Base-by-base conservation (phyloP, 1,140 invertebrate species). In the Dermatophagoides farinae region DNA sequence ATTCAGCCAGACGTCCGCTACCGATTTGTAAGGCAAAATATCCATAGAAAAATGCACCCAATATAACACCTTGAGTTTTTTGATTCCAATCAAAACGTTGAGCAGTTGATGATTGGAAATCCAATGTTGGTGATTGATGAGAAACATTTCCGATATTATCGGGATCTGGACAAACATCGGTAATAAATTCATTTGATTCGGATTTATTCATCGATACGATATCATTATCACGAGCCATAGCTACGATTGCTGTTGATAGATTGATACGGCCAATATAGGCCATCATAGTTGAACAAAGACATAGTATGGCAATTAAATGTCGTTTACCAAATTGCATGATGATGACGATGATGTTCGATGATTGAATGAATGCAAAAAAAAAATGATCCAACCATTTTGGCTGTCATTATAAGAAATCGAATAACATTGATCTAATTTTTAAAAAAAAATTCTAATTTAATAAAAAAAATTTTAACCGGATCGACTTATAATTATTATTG, bases 21-120 rank as follows among this genome's bases (percentile, higher is more conserved):
- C 88, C 86, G 51, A 91, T 74, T 72, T 90, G 82, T 0, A 84
- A 84, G 0, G 85, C 71, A 50, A 87, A 77, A 67, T 88, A 89
- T 5, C 86, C 86, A 80, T 82, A 86, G 69, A 88, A 89, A 69
- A 89, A 90, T 16, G 84, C 79, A 31, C 82, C 82, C 47, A 89
- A 73, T 63, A 90, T 83, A 60, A 86, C n/a, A 22, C 61, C 60
- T 49, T 66, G 67, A 12, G 60, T 61, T 39, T 61, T 55, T 20
- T 62, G 6, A 37, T 40, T n/a, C 67, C 67, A 68, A 25, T 61
- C 23, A 51, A 67, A 67, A 40, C 60, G 57, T 46, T 60, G 60
- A 40, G 61, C 62, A 10, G 47, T 12, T 22, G 14, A 11, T 18
- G 12, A 14, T 18, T 14, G n/a, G 11, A 43, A 11, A 50, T 12